Evolutionary conservation across 2,113 vertebrate species (phyloP), one percentile per base, ranked within the genome.

Genomic region (Orthonyx spaldingii): DNA sequence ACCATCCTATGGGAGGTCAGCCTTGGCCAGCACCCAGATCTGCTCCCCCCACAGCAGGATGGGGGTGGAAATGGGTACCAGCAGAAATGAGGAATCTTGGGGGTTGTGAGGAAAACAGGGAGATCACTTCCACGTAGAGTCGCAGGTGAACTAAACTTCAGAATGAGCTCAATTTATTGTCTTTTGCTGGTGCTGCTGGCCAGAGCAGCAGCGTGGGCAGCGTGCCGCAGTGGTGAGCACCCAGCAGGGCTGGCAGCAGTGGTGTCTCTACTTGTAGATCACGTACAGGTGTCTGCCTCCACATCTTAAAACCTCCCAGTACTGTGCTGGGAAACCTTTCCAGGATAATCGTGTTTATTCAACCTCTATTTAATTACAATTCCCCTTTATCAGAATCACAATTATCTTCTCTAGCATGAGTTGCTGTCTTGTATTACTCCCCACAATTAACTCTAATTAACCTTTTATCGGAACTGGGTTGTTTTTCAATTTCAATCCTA

Each of bases 381-480:
- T 91, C 55, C 39, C 59, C 59, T 77, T 89, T 77, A 94, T 93
- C 57, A 89, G 87, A 85, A 87, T 80, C 81, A 74, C 46, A 77
- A 6, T 90, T 85, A 61, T 10, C 42, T 85, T 83, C 59, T 72
- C 55, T 47, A 87, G 50, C 53, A 42, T 39, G 57, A 96, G n/a
- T 74, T 85, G 61, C 50, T 27, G 28, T 50, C 61, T 85, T 79
- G 30, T 89, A 68, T 76, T 94, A 41, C 65, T 87, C 20, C 13
- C 53, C n/a, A 15, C 57, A 49, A 94, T 95, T 94, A 82, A 47
- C 26, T 91, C 78, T 60, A 79, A 79, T 93, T 96, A 94, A 93
- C 94, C 84, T 94, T 94, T 96, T 91, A 79, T 42, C 78, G 39
- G 22, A 85, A 59, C 2, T 1, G 32, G 21, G 27, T 61, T 70